These are phyloP conservation scores for Diprion similis DNA, from an alignment of 1,140 invertebrate species.

Conservation along the genomic window DNA sequence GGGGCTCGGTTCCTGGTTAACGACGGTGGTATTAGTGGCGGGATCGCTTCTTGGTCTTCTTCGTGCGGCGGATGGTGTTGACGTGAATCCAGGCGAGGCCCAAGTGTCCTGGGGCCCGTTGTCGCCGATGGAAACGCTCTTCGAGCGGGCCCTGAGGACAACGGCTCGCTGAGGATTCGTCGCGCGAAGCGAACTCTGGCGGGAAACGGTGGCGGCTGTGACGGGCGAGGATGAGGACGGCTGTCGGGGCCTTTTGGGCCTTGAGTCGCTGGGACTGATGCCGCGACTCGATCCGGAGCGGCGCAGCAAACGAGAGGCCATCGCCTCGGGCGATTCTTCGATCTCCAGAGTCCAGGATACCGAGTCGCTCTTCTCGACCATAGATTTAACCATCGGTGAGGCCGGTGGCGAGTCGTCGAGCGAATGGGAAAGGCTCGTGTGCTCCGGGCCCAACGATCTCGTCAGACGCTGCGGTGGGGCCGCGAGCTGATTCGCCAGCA, in stretches of 20 bases:
- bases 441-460: conserved; percentile 45
- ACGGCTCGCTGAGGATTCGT: conserved; percentile 33
- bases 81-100: conserved; percentile 39
- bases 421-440: conserved; percentile 34
- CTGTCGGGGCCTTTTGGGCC: conserved; percentile 7
- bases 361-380: conserved; percentile 83
- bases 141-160: conserved; percentile 44
- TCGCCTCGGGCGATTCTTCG: conserved; percentile 71
- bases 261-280: conserved; percentile 8
- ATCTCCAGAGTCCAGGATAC: conserved; percentile 85
- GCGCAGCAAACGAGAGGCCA: conserved; percentile 38
- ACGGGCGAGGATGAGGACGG: conserved; percentile 18
- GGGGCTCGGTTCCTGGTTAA: conserved; percentile 36
- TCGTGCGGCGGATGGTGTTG: conserved; percentile 38
- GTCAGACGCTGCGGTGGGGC: conserved; percentile 38
- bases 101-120: conserved; percentile 33
- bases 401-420: conserved; percentile 61
- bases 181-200: conserved; percentile 49
- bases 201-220: conserved; percentile 33
- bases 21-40: conserved; percentile 31
- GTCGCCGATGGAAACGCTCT: conserved; percentile 44
- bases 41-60: conserved; percentile 44
- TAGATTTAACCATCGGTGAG: conserved; percentile 74
- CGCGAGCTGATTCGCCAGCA: conserved; percentile 55
- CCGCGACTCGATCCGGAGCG: conserved; percentile 30